phyloP scores from a whole-genome alignment of 2,888 invertebrate species.

The Nomada lathburiana region DNA sequence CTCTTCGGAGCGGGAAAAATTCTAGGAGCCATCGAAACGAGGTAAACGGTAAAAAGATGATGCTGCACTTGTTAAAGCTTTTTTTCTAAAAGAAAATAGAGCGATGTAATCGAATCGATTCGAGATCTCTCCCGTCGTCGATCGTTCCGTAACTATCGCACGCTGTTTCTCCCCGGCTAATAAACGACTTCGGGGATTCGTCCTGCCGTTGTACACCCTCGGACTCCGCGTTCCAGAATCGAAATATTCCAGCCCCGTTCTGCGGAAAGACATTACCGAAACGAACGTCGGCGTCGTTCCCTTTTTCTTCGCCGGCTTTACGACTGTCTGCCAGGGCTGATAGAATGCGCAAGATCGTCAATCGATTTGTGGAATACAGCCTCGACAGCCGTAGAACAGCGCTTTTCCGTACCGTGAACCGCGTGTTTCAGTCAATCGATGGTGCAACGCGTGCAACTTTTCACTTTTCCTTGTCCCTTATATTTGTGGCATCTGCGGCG shows the following conservation, averaged over 20 bases:
- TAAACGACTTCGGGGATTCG: conserved; percentile 71
- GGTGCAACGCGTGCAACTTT: background rate
- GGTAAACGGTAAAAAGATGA: no score
- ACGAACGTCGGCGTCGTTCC: conserved; percentile 45
- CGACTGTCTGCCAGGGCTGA: conserved; percentile 8
- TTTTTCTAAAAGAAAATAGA: no score
- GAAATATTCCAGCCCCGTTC: conserved; percentile 49
- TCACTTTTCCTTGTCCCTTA: background rate
- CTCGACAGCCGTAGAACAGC: conserved; percentile 22
- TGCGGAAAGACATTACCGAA: conserved; percentile 48
- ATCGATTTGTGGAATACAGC: conserved; percentile 29
- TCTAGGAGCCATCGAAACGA: no score
- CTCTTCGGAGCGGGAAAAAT: no score
- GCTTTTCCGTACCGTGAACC: conserved; percentile 4
- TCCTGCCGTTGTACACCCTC: conserved; percentile 44
- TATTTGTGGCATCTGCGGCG: background rate
- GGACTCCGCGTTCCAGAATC: conserved; percentile 25
- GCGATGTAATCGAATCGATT: no score
- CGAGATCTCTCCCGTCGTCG: conserved; percentile 5
- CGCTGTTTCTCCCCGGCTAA: conserved; percentile 58
- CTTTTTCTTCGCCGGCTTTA: conserved; percentile 21
- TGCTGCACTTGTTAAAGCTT: no score
- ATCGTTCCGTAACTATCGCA: conserved; percentile 47
- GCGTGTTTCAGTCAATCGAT: conserved; percentile 24
- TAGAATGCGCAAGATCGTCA: conserved; percentile 34